A percentile compares a stretch with the other conserved stretches of the same genome.
phyloP scores from a whole-genome alignment of 2,888 invertebrate genomes.

The Brenthis hecate region DNA sequence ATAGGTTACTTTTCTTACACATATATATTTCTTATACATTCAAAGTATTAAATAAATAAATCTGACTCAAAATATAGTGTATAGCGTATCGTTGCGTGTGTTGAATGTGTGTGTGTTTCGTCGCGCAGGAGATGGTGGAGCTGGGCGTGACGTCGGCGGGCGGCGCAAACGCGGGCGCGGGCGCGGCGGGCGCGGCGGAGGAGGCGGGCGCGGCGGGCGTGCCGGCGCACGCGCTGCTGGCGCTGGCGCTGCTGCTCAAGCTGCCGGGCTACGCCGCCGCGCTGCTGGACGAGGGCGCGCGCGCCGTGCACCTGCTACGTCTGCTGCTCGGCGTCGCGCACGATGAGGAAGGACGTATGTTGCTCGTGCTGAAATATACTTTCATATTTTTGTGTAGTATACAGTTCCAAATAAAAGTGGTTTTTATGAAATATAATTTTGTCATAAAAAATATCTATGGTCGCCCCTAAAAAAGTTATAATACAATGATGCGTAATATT shows the following conservation, averaged over 20 bases:
- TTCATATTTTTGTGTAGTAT: no score
- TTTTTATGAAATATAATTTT: no score
- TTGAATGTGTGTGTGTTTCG: background rate
- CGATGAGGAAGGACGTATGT: slow-evolving; percentile 92
- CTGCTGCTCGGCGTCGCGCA: slow-evolving; percentile 95
- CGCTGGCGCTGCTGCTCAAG: slow-evolving; percentile 93
- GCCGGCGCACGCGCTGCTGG: slow-evolving; percentile 95
- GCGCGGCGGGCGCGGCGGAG: slow-evolving; percentile 52
- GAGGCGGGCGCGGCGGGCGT: slow-evolving; percentile 78
- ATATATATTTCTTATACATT: no score
- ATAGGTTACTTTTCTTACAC: no score
- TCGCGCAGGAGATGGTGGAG: slow-evolving; percentile 64
- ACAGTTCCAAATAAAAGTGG: no score
- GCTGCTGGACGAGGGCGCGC: slow-evolving; percentile 90
- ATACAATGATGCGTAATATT: no score
- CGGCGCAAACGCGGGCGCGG: slow-evolving; percentile 60
- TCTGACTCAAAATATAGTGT: no score
- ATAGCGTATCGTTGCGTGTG: no score
- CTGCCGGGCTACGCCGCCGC: slow-evolving; percentile 96
- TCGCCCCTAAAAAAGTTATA: no score
- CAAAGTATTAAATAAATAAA: no score
- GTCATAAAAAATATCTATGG: background rate
- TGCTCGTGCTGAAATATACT: no score
- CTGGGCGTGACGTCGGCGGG: slow-evolving; percentile 63
- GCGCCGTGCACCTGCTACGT: slow-evolving; percentile 92